Evolutionary conservation across 2,113 vertebrate species (phyloP), one percentile per base, ranked within the genome.

Genomic region (Osmerus mordax): DNA sequence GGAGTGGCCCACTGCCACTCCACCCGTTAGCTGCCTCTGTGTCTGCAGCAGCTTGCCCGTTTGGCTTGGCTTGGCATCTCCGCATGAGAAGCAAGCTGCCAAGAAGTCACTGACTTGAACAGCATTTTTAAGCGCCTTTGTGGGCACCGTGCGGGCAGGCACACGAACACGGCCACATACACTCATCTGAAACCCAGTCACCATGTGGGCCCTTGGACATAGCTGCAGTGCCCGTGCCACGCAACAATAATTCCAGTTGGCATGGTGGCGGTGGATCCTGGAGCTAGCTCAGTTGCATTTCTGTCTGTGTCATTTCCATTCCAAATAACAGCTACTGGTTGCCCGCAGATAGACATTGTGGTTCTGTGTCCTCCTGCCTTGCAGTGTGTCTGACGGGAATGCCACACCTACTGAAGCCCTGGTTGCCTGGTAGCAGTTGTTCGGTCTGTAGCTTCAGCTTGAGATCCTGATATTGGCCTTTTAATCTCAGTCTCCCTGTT

Each of bases 11-110:
- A n/a, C n/a, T n/a, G n/a, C 21, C 21, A 21, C 21, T 21, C 21
- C 63, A 16, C 67, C 73, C 71, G 67, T 74, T 52, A 65, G 65
- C 72, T 72, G 13, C 25, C 2, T 41, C 15, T 41, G 73, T 70
- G 64, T 68, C 65, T 36, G 1, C 28, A 1, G 18, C 3, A 41
- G 55, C 72, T 15, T 23, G 16, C 8, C 61, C n/a, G 56, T 47
- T 47, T 47, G 41, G 41, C 41, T 47, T 47, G 41, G 7, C 19
- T 2, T 72, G 25, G 52, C 47, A 67, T 52, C 6, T 23, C 6
- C 11, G 29, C 13, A 23, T 29, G 23, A 21, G 5, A 25, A 53
- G 51, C 4, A 36, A 16, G 36, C 65, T 11, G 23, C 54, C 53
- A 18, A n/a, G 53, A 62, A 6, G 69, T 53, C 21, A 67, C 32